Percentiles rank a stretch among this genome's conserved stretches.
These are phyloP conservation scores for Cherax destructor DNA, from an alignment of 1,140 invertebrate genomes.

Conservation along the genomic window DNA sequence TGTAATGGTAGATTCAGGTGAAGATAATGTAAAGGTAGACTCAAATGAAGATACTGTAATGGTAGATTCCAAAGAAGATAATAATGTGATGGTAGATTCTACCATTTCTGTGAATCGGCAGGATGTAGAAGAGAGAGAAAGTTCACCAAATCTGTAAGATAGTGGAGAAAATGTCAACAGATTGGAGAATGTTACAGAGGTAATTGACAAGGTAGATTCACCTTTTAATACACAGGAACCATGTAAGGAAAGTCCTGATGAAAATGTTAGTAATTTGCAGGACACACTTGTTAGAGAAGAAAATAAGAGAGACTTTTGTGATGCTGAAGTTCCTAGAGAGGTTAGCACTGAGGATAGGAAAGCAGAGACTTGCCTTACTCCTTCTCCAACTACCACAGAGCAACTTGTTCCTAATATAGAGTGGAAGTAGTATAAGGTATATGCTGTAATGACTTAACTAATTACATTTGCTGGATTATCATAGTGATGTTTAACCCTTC, in stretches of 20 bases:
- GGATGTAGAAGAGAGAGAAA: neutral
- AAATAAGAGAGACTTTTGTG: neutral
- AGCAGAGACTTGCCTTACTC: neutral
- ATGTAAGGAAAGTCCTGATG: neutral
- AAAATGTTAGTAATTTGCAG: neutral
- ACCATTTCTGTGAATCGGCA: neutral
- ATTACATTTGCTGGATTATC: no score
- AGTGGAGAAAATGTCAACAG: neutral
- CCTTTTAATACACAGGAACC: neutral
- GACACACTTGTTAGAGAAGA: neutral
- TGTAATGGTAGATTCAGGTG: no score
- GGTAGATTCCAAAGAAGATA: neutral
- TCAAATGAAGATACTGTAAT: neutral
- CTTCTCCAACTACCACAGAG: neutral
- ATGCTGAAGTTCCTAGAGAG: neutral
- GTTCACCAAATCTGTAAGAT: neutral
- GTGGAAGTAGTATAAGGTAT: neutral
- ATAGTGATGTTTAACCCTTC: no score
- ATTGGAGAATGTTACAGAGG: neutral
- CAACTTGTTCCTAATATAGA: conserved; percentile 13
- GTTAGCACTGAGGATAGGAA: neutral
- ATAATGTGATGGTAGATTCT: neutral
- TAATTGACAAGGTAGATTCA: neutral
- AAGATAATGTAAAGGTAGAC: no score
- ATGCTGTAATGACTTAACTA: no score